Evolutionary conservation across 2,113 vertebrate species (phyloP), one percentile per base, ranked within the genome.

Genomic region (Neopipo cinnamomea): DNA sequence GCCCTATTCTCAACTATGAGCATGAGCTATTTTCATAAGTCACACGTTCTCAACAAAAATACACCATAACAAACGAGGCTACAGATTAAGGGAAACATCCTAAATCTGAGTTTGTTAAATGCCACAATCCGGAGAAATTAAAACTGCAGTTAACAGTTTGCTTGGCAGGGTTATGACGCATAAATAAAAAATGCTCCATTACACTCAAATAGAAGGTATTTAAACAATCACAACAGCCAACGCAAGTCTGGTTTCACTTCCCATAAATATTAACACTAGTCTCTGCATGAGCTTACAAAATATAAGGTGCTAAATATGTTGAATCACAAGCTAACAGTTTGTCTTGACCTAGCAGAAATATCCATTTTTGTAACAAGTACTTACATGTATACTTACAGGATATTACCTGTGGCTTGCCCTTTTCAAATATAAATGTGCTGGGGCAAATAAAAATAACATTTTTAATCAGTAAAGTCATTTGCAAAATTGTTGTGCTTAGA

Each of bases 1-100:
- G 20, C 9, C 25, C 31, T 62, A 44, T 49, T 44, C 0, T 0
- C 31, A 89, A 37, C 33, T 41, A 63, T 0, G 2, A 92, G 19
- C 20, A 50, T 25, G 11, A 94, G 14, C 4, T 86, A 31, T 65
- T 83, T 56, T 70, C 23, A 0, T 8, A 86, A 55, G 0, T 33
- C 42, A 46, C 6, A 72, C 8, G 20, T 21, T 44, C 30, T 74
- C 16, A 79, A 58, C 14, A 88, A 75, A 93, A 89, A 7, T 7
- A 66, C 23, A 62, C 11, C 3, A 2, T 20, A 78, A 74, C 10
- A 77, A 77, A 24, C n/a, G 44, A 66, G 15, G 52, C 22, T 56
- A 31, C 49, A 71, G 20, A 78, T 56, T n/a, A 74, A 37, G 14
- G 14, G 37, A 62, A 63, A 8, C 9, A 49, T 46, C 4, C 35